phyloP scores from a whole-genome alignment of 2,888 invertebrate species.

The Trissoscelio sp. region DNA sequence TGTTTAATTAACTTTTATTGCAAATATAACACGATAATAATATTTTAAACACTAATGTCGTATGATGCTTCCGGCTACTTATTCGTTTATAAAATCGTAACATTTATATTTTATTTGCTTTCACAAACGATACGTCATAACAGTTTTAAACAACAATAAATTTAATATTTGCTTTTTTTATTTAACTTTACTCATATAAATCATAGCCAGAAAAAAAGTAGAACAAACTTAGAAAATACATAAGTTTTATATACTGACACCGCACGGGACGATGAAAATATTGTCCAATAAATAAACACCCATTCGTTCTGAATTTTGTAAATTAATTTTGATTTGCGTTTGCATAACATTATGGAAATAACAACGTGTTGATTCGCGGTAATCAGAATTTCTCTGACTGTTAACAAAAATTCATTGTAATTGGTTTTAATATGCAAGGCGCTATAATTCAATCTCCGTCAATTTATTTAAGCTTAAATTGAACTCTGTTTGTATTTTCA shows the following conservation, averaged over 20 bases:
- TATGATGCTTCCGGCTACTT: neutral
- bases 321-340: constrained; percentile 28
- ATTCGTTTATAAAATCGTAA: constrained; percentile 8
- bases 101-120: constrained; percentile 22
- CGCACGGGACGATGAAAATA: constrained; percentile 5
- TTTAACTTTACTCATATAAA: constrained; percentile 38
- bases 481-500: constrained; percentile 38
- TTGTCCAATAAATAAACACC: constrained; percentile 5
- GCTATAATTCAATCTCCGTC: constrained; percentile 26
- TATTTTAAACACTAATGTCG: neutral
- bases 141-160: constrained; percentile 33
- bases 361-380: constrained; percentile 23
- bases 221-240: too few relatives aligned
- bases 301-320: neutral
- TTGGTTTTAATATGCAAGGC: constrained; percentile 35
- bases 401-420: constrained; percentile 43
- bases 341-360: constrained; percentile 27
- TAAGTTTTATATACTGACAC: too few relatives aligned
- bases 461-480: constrained; percentile 54
- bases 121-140: constrained; percentile 32
- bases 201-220: neutral
- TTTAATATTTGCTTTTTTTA: constrained; percentile 26
- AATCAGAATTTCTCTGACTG: constrained; percentile 14
- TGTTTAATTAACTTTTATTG: too few relatives aligned
- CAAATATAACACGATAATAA: too few relatives aligned